phyloP scores from a whole-genome alignment of 2,797 vertebrate genomes.

The Spea hammondii region DNA sequence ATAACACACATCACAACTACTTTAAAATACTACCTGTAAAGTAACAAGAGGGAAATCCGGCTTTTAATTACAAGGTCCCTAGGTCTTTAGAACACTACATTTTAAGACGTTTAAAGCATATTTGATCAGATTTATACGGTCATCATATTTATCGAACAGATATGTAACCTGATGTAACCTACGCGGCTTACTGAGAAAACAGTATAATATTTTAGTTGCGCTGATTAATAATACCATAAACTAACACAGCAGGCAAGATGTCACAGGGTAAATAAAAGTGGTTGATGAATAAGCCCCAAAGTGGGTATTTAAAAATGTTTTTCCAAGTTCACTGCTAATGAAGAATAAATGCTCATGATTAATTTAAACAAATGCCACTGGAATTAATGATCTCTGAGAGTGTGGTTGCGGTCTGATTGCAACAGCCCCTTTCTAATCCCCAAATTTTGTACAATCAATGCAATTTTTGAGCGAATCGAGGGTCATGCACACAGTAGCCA shows the following conservation, averaged over 20 bases:
- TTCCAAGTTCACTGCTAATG: neutral
- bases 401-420: neutral
- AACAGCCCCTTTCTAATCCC: neutral
- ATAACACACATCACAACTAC: too few relatives aligned
- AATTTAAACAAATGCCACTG: slow-evolving; percentile 11
- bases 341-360: slow-evolving; percentile 13
- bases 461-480: neutral
- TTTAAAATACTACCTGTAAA: too few relatives aligned
- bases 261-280: slow-evolving; percentile 1
- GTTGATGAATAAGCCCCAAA: slow-evolving; percentile 12
- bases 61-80: too few relatives aligned
- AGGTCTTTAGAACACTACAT: too few relatives aligned
- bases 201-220: neutral
- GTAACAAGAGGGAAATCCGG: too few relatives aligned
- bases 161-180: too few relatives aligned
- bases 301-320: slow-evolving; percentile 8
- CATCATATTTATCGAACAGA: too few relatives aligned
- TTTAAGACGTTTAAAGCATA: too few relatives aligned
- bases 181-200: too few relatives aligned
- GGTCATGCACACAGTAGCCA: neutral
- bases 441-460: neutral
- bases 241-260: slow-evolving; percentile 5
- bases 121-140: too few relatives aligned
- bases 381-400: slow-evolving; percentile 1
- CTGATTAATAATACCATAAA: slow-evolving; percentile 6